Evolutionary conservation across 2,888 invertebrate species (phyloP).

Genomic region (Syrista parreyssii): DNA sequence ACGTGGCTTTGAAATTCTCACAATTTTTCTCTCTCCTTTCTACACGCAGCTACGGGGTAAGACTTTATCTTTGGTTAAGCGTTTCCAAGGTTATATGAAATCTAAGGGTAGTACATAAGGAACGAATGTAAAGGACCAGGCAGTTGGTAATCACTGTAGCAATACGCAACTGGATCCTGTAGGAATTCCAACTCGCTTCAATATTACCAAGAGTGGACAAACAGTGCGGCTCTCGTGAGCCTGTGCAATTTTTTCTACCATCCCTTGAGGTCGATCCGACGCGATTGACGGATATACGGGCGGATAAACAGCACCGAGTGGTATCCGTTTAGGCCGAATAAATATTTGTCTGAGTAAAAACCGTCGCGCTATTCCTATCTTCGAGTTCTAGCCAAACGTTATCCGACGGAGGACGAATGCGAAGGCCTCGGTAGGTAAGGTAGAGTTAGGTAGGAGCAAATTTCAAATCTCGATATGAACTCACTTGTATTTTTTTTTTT

Average conservation of each 20-base stretch:
- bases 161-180: neutral
- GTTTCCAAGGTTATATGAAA: neutral
- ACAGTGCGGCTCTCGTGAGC: neutral
- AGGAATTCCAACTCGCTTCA: neutral
- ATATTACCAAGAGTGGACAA: neutral
- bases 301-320: conserved; percentile 47
- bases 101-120: neutral
- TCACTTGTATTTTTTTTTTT: neutral
- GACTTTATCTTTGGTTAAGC: neutral
- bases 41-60: too few relatives aligned
- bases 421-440: neutral
- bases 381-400: conserved; percentile 7
- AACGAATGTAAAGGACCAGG: neutral
- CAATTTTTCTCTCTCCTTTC: too few relatives aligned
- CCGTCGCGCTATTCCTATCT: conserved; percentile 52
- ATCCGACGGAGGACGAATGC: neutral
- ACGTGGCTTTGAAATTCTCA: too few relatives aligned
- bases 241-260: neutral
- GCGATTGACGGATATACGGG: conserved; percentile 52
- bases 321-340: conserved; percentile 50
- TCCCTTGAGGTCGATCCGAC: conserved; percentile 27
- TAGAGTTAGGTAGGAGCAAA: neutral
- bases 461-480: neutral
- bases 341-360: conserved; percentile 51
- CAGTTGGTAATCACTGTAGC: accelerated